These are phyloP conservation scores for Pemphigus obesinymphae DNA, from an alignment of 1,140 invertebrate species.

Conservation along the genomic window DNA sequence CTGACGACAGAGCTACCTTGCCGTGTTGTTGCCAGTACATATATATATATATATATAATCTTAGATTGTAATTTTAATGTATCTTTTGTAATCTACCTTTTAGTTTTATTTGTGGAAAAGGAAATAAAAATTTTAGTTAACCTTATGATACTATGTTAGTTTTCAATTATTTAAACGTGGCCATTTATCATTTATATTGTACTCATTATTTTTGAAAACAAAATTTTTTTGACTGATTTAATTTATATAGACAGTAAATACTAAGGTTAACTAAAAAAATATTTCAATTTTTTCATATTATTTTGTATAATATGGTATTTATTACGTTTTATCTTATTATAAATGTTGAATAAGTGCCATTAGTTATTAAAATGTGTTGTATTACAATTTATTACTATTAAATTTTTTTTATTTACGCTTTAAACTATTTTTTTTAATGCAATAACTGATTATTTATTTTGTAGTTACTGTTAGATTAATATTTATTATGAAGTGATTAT, in stretches of 20 bases:
- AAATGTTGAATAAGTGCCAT: neutral
- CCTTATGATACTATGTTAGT: neutral
- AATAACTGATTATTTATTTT: slow-evolving; percentile 2
- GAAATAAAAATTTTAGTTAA: neutral
- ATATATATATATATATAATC: too few species aligned
- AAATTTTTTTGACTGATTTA: slow-evolving; percentile 16
- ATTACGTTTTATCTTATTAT: neutral
- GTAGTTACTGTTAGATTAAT: neutral
- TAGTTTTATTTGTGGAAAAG: neutral
- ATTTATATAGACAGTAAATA: neutral
- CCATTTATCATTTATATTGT: slow-evolving; percentile 1
- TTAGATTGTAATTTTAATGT: neutral
- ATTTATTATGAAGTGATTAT: neutral
- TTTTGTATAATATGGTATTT: neutral
- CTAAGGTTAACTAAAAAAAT: neutral
- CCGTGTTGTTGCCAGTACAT: too few species aligned
- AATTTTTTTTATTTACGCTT: neutral
- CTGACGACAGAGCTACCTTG: too few species aligned
- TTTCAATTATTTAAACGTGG: neutral
- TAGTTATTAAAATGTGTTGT: neutral
- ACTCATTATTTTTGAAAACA: neutral
- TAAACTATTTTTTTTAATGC: neutral
- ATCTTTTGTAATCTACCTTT: neutral
- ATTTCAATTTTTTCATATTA: neutral
- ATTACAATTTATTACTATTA: neutral